Percentiles rank a stretch among this genome's conserved stretches.
These are phyloP conservation scores for Eidolon helvum DNA, from an alignment of 2,113 vertebrate genomes.

Conservation along the genomic window DNA sequence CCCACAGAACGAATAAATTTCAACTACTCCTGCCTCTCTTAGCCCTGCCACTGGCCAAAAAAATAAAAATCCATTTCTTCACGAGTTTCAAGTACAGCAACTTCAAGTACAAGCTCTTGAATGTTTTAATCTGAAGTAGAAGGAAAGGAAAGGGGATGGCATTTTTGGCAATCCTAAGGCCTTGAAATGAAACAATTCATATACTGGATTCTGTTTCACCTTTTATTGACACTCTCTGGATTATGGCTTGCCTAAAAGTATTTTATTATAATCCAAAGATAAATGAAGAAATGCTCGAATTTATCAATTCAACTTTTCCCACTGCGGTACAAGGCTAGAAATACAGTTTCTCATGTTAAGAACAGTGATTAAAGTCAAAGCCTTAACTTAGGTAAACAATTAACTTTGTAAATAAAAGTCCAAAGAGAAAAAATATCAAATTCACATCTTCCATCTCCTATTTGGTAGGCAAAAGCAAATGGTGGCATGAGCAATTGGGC, in stretches of 20 bases:
- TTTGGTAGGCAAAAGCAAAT: background rate
- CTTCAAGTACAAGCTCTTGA: background rate
- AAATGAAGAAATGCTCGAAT: background rate
- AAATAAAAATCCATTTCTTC: background rate
- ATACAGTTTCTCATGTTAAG: background rate
- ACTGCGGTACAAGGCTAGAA: background rate
- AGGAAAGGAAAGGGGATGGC: background rate
- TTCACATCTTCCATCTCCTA: background rate
- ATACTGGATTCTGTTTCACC: background rate
- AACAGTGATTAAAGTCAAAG: background rate
- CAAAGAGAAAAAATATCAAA: background rate
- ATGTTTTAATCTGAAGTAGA: background rate
- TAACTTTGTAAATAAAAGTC: background rate
- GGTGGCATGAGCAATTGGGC: background rate
- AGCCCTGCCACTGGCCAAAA: background rate
- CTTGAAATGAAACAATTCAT: background rate
- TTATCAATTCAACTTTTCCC: background rate
- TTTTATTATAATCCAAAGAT: background rate
- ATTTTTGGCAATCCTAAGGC: background rate
- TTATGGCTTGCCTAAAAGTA: slow-evolving; percentile 13
- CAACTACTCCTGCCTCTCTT: background rate
- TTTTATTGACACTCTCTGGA: background rate
- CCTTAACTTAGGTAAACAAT: background rate
- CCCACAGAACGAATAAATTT: background rate
- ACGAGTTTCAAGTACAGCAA: background rate